Evolutionary conservation across 1,140 invertebrate genomes (phyloP), one percentile per base, ranked within the genome.

Genomic region (Paraescarpia echinospica): DNA sequence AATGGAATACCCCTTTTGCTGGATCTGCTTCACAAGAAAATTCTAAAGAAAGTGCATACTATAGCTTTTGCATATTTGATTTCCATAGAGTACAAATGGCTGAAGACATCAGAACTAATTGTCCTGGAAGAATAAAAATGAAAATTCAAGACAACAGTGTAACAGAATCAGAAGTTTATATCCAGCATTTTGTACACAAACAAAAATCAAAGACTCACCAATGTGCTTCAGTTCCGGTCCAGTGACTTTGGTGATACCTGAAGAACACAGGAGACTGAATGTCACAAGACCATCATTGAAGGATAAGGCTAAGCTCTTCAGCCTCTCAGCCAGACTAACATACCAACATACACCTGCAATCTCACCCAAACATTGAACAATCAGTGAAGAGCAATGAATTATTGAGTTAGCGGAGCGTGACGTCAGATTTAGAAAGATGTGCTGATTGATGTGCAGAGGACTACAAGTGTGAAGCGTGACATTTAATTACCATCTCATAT

Each of bases 371-470:
- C 59, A 77, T 31, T 77, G 18, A 77, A 77, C 59, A 77, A 77
- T 77, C 59, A 77, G 59, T 77, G 59, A 77, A 77, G 59, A 77
- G 59, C 59, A 77, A 77, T 77, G 59, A 77, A 77, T 77, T 27
- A 77, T 77, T 77, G 59, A 77, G 59, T 77, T 22, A 77, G 59
- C 4, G 59, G 59, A 77, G 4, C 59, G 59, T 77, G 59, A 77
- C 59, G 59, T 77, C 59, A 77, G 59, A 77, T 77, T 77, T 18
- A 77, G 59, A 77, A 77, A 77, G 59, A 77, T 77, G 59, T 77
- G 59, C 27, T 31, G 59, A 77, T 77, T 77, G 59, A 77, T 77
- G 59, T 77, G 59, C 59, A 6, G 59, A 77, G 9, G 27, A 18
- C 2, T 77, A 27, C 59, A 77, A 77, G 59, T 77, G 59, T 77